A percentile compares a stretch with the other conserved stretches of the same genome.
Evolutionary conservation across 2,888 invertebrate genomes (phyloP).

Genomic region (Melipona bicolor): DNA sequence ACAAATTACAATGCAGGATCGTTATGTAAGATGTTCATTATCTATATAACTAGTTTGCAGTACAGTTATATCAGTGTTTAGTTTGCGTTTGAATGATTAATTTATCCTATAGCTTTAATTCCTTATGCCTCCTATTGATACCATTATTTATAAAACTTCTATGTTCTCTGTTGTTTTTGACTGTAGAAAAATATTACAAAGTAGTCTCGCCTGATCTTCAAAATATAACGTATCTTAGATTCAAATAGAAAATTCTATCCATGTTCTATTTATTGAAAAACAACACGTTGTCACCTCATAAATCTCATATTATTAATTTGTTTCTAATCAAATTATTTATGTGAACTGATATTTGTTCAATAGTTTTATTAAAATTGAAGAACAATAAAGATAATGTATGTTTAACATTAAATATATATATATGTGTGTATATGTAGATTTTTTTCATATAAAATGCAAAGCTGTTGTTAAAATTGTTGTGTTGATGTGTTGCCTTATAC

Average conservation of each 20-base stretch:
- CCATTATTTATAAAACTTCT: background rate
- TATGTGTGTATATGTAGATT: background rate
- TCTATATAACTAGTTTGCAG: background rate
- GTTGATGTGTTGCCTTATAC: background rate
- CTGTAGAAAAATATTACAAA: background rate
- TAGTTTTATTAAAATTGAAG: constrained; percentile 22
- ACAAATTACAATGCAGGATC: background rate
- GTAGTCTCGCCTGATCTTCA: background rate
- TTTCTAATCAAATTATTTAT: background rate
- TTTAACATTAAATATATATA: constrained; percentile 7
- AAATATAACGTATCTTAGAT: background rate
- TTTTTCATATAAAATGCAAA: constrained; percentile 12
- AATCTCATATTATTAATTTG: background rate
- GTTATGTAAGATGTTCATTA: background rate
- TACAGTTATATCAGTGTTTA: background rate
- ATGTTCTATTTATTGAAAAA: too few species aligned
- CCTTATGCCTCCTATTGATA: background rate
- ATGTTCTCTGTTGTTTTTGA: background rate
- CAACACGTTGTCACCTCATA: too few species aligned
- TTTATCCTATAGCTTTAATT: background rate
- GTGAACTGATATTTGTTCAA: background rate
- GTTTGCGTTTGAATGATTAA: background rate
- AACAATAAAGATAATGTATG: constrained; percentile 1
- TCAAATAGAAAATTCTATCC: background rate
- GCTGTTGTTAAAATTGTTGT: background rate